phyloP scores from a whole-genome alignment of 2,113 vertebrate genomes.

The Andinoacara biseriatus region DNA sequence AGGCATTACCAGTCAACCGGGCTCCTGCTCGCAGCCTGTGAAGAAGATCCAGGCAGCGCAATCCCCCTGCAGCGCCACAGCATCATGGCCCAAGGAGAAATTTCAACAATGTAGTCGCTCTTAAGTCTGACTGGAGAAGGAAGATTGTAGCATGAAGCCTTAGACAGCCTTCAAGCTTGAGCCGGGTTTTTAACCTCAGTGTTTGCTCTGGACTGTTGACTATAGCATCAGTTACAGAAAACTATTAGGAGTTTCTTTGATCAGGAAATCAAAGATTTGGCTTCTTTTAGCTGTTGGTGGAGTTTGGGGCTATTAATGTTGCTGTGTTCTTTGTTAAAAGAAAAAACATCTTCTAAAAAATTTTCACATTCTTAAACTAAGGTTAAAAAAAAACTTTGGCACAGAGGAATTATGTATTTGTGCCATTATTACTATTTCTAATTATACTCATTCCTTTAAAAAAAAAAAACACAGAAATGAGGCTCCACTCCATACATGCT shows the following conservation, averaged over 20 bases:
- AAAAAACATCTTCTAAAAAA: neutral
- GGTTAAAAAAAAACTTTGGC: neutral
- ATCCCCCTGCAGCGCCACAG: constrained; percentile 41
- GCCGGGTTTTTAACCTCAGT: neutral
- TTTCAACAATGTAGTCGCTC: constrained; percentile 38
- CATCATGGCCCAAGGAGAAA: constrained; percentile 38
- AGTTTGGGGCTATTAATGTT: neutral
- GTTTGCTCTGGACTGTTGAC: neutral
- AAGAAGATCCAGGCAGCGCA: constrained; percentile 68
- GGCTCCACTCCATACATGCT: neutral
- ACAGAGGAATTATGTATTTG: neutral
- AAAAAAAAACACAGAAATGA: neutral
- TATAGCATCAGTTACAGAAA: neutral
- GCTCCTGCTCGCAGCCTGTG: constrained; percentile 69
- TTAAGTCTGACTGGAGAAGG: constrained; percentile 14
- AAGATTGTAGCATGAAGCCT: neutral
- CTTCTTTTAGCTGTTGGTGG: neutral
- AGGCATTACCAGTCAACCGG: constrained; percentile 78
- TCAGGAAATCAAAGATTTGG: neutral
- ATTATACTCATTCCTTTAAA: neutral
- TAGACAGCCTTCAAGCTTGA: neutral
- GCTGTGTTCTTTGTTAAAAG: neutral
- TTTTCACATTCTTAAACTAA: neutral
- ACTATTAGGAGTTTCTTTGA: constrained; percentile 10
- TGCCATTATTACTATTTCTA: neutral